Conservation (phyloP, 2,888 invertebrate genomes). For the Elysia crispata region DNA sequence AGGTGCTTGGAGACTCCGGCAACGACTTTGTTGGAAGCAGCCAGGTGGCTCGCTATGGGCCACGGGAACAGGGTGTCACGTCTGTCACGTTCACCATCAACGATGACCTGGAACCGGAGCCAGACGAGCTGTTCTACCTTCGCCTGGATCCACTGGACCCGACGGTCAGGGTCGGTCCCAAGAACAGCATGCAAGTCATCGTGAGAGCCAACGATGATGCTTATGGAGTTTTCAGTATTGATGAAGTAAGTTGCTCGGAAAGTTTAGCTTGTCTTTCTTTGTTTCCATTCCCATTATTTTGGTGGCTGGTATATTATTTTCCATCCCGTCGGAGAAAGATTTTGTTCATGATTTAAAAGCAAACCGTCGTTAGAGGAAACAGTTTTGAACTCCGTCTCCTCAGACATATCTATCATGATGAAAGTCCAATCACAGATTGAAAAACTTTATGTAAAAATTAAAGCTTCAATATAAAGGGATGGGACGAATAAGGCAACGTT, state of each 20-base stretch:
- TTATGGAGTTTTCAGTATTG: conserved; percentile 72
- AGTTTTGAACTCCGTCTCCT: no score
- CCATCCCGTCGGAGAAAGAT: no score
- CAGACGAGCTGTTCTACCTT: conserved; percentile 67
- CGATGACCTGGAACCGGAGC: conserved; percentile 72
- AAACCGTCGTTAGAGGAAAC: no score
- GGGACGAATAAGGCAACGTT: no score
- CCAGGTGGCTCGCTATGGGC: conserved; percentile 67
- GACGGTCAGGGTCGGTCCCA: conserved; percentile 55
- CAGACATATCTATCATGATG: no score
- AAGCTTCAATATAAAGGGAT: no score
- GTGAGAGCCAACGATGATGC: conserved; percentile 75
- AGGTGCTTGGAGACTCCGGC: conserved; percentile 60
- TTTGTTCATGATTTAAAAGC: no score
- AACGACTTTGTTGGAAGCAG: conserved; percentile 72
- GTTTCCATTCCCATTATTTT: no score
- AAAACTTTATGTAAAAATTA: no score
- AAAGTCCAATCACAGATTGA: no score
- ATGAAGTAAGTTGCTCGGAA: neutral
- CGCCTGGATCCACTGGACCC: conserved; percentile 58
- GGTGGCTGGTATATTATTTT: no score
- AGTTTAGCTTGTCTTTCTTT: no score
- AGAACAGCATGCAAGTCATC: conserved; percentile 61
- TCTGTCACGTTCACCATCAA: conserved; percentile 67
- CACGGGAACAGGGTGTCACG: conserved; percentile 53